Conservation (phyloP, 1,140 invertebrate species). For the Drosophila nikananu region DNA sequence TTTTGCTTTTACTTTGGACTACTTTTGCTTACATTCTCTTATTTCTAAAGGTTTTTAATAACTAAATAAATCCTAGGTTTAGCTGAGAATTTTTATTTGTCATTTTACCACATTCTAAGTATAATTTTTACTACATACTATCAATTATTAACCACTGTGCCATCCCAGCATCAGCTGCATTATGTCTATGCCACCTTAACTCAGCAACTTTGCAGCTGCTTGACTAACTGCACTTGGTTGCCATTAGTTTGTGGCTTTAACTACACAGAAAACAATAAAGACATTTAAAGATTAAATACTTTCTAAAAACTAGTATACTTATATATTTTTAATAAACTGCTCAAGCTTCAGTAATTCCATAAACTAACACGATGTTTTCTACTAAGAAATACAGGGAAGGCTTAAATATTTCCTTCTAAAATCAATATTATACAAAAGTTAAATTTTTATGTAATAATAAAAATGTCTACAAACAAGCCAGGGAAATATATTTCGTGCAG, state of each 20-base stretch:
- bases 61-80: neutral
- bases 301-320: too few relatives aligned
- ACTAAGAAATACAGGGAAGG: too few relatives aligned
- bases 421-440: too few relatives aligned
- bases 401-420: too few relatives aligned
- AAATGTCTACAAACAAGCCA: neutral
- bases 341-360: too few relatives aligned
- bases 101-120: neutral
- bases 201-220: conserved; percentile 72
- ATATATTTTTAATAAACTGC: too few relatives aligned
- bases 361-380: too few relatives aligned
- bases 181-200: conserved; percentile 47
- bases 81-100: neutral
- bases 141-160: conserved; percentile 22
- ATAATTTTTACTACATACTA: neutral
- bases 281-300: neutral
- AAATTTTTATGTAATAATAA: neutral
- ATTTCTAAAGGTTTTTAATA: neutral
- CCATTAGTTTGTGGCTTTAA: conserved; percentile 61
- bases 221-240: conserved; percentile 73
- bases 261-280: neutral
- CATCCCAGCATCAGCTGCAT: conserved; percentile 26
- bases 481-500: neutral
- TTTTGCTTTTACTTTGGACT: too few relatives aligned
- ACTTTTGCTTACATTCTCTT: neutral